A percentile compares a stretch with the other conserved stretches of the same genome.
phyloP scores from a whole-genome alignment of 1,140 invertebrate species.

The Sitodiplosis mosellana region DNA sequence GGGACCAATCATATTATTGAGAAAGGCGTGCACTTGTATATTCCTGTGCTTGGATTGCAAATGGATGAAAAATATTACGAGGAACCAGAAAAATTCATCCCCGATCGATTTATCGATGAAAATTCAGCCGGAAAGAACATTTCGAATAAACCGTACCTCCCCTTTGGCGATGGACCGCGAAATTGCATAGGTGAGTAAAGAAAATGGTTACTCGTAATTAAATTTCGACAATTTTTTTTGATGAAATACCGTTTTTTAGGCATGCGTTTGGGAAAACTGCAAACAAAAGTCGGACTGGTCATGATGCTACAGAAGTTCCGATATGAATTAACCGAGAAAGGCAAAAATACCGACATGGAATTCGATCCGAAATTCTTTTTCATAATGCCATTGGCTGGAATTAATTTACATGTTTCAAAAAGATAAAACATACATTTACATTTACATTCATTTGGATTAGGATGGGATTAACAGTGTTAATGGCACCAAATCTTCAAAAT shows the following conservation, averaged over 20 bases:
- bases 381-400: background rate
- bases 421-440: too few species aligned
- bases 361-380: background rate
- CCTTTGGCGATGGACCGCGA: slow-evolving; percentile 35
- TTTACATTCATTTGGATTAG: too few species aligned
- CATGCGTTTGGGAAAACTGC: slow-evolving; percentile 39
- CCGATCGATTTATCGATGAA: slow-evolving; percentile 40
- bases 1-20: slow-evolving; percentile 27
- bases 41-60: slow-evolving; percentile 39
- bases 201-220: too few species aligned
- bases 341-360: background rate
- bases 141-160: slow-evolving; percentile 28
- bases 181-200: slow-evolving; percentile 27
- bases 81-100: slow-evolving; percentile 45
- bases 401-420: background rate
- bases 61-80: slow-evolving; percentile 39
- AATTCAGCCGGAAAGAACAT: slow-evolving; percentile 14
- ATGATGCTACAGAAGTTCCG: slow-evolving; percentile 22
- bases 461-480: too few species aligned
- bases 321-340: background rate
- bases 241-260: too few species aligned
- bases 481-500: too few species aligned
- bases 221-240: too few species aligned
- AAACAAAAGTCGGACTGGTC: slow-evolving; percentile 34
- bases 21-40: slow-evolving; percentile 28